Conservation (phyloP, 1,140 invertebrate genomes). For the Protaetia brevitarsis region DNA sequence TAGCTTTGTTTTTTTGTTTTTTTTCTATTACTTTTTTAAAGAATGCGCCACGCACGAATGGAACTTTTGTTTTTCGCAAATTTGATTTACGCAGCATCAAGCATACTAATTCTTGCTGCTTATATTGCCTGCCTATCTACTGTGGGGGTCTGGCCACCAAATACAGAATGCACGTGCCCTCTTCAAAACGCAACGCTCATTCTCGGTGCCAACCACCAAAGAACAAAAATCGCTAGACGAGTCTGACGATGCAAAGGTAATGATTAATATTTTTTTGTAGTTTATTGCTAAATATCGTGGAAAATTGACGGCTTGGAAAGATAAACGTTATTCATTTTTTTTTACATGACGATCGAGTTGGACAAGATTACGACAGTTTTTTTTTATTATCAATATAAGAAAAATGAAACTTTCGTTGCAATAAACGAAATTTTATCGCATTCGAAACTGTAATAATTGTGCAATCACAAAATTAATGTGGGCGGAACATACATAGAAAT, state of each 20-base stretch:
- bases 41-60: constrained; percentile 22
- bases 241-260: constrained; percentile 44
- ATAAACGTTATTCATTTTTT: neutral
- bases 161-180: constrained; percentile 66
- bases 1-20: constrained; percentile 2
- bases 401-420: too few species aligned
- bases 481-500: too few species aligned
- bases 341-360: too few species aligned
- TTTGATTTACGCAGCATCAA: constrained; percentile 28
- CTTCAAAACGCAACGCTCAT: constrained; percentile 88
- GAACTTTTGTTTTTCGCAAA: too few species aligned
- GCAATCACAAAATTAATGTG: too few species aligned
- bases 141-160: constrained; percentile 36
- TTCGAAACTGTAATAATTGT: too few species aligned
- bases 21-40: neutral
- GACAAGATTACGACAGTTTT: too few species aligned
- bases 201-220: constrained; percentile 84
- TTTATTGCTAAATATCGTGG: neutral
- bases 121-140: constrained; percentile 41
- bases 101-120: constrained; percentile 43
- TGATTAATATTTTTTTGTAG: neutral
- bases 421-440: too few species aligned
- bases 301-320: neutral
- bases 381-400: too few species aligned
- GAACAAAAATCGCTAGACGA: constrained; percentile 57